phyloP scores from a whole-genome alignment of 2,797 vertebrate genomes.

The Acrossocheilus wenchowensis region DNA sequence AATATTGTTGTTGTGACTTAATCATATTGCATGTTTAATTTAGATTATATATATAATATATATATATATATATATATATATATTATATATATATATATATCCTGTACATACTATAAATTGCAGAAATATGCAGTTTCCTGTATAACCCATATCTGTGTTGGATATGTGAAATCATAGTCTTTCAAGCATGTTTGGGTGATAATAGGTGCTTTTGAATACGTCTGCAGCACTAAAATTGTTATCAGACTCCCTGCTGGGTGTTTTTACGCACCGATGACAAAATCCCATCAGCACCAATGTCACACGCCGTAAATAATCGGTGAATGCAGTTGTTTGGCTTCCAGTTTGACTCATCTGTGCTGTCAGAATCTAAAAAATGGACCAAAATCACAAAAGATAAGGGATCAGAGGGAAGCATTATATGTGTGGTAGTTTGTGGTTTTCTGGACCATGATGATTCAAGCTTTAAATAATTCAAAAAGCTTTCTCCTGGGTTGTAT shows the following conservation, averaged over 20 bases:
- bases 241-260: neutral
- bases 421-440: neutral
- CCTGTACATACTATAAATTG: neutral
- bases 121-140: neutral
- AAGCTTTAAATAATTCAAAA: conserved; percentile 53
- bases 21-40: too few species aligned
- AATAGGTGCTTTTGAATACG: neutral
- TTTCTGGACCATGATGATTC: conserved; percentile 27
- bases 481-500: conserved; percentile 38
- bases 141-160: neutral
- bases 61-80: too few species aligned
- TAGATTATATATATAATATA: too few species aligned
- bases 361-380: conserved; percentile 43
- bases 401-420: neutral
- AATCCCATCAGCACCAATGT: neutral
- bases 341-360: conserved; percentile 15
- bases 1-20: too few species aligned
- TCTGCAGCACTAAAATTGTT: neutral
- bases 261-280: neutral
- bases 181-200: neutral
- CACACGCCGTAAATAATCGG: neutral
- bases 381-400: neutral
- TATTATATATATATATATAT: too few species aligned
- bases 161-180: neutral
- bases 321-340: neutral